Percentiles rank a stretch among this genome's conserved stretches.
Evolutionary conservation across 2,888 invertebrate species (phyloP).

Genomic region (Campaea margaritaria): DNA sequence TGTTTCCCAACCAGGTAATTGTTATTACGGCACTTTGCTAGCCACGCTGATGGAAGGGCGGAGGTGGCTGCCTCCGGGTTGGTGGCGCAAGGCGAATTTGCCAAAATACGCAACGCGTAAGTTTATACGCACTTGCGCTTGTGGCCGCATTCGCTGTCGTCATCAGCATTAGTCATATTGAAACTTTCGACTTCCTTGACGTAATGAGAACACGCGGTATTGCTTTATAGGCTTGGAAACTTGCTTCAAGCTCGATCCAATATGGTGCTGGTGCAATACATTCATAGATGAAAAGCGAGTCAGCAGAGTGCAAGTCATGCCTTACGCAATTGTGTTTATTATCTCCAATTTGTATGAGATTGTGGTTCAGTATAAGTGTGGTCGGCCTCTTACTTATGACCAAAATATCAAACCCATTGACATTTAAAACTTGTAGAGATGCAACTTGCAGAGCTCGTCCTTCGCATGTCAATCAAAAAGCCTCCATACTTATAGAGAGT

Average conservation of each 20-base stretch:
- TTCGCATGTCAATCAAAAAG: too few species aligned
- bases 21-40: conserved; percentile 40
- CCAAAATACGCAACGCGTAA: conserved; percentile 30
- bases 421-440: too few species aligned
- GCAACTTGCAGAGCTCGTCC: too few species aligned
- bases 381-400: too few species aligned
- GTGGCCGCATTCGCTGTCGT: conserved; percentile 2
- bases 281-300: too few species aligned
- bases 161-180: conserved; percentile 9
- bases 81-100: conserved; percentile 35
- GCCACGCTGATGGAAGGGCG: conserved; percentile 34
- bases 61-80: conserved; percentile 5
- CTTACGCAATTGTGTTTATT: too few species aligned
- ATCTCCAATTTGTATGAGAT: too few species aligned
- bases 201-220: conserved; percentile 9
- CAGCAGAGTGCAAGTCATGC: too few species aligned
- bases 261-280: too few species aligned
- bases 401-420: too few species aligned
- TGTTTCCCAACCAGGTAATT: conserved; percentile 44
- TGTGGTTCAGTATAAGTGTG: too few species aligned
- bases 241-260: not conserved
- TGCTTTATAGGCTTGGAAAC: not conserved
- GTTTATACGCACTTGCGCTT: conserved; percentile 13
- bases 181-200: conserved; percentile 8
- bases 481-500: too few species aligned